Percentiles rank a stretch among this genome's conserved stretches.
phyloP scores from a whole-genome alignment of 2,888 invertebrate species.

The Sisyra nigra region DNA sequence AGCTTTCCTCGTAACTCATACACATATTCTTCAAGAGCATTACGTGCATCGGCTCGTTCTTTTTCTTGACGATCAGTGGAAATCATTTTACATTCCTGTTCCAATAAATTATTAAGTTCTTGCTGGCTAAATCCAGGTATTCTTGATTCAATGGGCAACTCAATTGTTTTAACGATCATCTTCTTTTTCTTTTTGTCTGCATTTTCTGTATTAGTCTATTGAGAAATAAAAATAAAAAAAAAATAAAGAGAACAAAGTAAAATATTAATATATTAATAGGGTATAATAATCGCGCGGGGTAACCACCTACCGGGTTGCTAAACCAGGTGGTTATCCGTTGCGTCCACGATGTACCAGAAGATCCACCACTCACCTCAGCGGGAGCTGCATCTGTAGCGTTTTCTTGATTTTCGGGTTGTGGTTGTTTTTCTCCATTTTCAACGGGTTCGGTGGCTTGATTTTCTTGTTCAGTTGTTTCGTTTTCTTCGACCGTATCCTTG shows the following conservation, averaged over 20 bases:
- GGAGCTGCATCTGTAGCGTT: conserved; percentile 22
- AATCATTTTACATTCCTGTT: conserved; percentile 39
- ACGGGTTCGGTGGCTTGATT: conserved; percentile 23
- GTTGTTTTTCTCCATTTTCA: conserved; percentile 20
- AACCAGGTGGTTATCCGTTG: conserved; percentile 31
- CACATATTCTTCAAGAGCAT: conserved; percentile 95
- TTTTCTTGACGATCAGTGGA: conserved; percentile 81
- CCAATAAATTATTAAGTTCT: conserved; percentile 56
- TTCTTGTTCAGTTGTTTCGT: conserved; percentile 19
- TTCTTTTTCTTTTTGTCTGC: conserved; percentile 58
- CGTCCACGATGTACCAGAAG: conserved; percentile 24
- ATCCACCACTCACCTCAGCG: conserved; percentile 17
- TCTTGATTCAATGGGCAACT: conserved; percentile 66
- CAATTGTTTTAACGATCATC: conserved; percentile 60
- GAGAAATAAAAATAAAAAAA: background rate
- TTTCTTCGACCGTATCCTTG: conserved; percentile 33
- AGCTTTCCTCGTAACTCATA: conserved; percentile 90
- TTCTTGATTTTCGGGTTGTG: conserved; percentile 28
- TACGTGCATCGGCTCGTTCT: conserved; percentile 88
- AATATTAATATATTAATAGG: background rate
- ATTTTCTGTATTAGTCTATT: conserved; percentile 11
- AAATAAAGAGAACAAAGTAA: conserved; percentile 1
- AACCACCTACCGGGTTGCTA: conserved; percentile 17
- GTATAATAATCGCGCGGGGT: conserved; percentile 1
- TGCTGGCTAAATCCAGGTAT: conserved; percentile 54